Evolutionary conservation across 2,797 vertebrate genomes (phyloP).

Genomic region (Phataginus tetradactyla): DNA sequence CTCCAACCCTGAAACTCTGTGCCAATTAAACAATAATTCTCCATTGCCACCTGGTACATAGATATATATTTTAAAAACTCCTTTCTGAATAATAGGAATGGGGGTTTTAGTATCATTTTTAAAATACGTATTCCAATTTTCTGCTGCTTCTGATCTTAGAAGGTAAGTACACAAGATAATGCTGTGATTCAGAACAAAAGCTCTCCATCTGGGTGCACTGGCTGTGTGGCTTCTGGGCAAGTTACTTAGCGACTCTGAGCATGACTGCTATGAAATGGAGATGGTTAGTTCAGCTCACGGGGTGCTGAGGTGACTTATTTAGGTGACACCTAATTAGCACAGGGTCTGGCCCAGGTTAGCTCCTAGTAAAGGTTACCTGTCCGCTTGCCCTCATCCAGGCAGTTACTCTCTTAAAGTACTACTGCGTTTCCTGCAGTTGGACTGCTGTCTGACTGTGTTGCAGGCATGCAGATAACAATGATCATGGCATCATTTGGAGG

Average conservation of each 20-base stretch:
- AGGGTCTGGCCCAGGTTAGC: neutral
- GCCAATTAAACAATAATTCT: neutral
- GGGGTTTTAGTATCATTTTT: neutral
- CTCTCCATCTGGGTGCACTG: neutral
- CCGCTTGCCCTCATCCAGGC: neutral
- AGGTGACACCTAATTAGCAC: neutral
- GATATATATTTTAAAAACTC: neutral
- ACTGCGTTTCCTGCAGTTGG: neutral
- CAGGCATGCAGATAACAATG: neutral
- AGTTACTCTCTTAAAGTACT: neutral
- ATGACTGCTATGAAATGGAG: neutral
- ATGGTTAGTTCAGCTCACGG: neutral
- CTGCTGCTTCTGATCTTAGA: constrained; percentile 6
- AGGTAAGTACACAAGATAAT: neutral
- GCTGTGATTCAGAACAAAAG: neutral
- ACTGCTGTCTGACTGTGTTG: neutral
- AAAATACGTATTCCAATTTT: constrained; percentile 27
- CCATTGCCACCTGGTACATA: too few species aligned
- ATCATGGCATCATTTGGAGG: neutral
- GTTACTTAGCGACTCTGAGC: neutral
- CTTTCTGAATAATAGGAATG: constrained; percentile 28
- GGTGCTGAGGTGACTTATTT: neutral
- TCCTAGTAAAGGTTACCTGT: neutral
- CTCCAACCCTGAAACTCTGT: neutral
- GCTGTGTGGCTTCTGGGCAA: neutral